Evolutionary conservation across 1,140 invertebrate species (phyloP), one percentile per base, ranked within the genome.

Genomic region (Brachionus rubens): DNA sequence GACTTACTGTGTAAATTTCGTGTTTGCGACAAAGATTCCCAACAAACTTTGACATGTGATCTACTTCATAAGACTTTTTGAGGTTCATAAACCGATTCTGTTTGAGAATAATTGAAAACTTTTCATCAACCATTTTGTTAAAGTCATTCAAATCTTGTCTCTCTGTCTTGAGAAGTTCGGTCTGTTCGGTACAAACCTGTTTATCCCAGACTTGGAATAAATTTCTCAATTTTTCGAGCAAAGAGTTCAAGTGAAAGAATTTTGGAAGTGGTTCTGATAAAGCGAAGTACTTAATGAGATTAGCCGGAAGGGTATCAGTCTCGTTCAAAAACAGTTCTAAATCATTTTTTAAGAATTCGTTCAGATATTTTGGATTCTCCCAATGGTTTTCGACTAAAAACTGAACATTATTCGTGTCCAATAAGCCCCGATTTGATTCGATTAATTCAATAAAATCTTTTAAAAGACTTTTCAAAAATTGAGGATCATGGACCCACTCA

Each of bases 41-140:
- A 4, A 50, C 48, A 50, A 50, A 50, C 12, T 50, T 50, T 26
- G 48, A 50, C 48, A 50, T 50, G 48, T 19, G 48, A 50, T 50
- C 48, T 3, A 50, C 48, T 50, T 50, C 48, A 50, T 50, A 50
- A 4, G 12, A 19, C 12, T 50, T 50, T 50, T 50, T 50, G 6
- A 7, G 3, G 12, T 50, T 50, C 48, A 50, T 50, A 50, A 50
- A 50, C 3, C 48, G 48, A 26, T 50, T 50, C 12, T 50, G 48
- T 50, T 50, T 50, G 3, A 5, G 16, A 5, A 50, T 12, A 19
- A 50, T 26, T 12, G 16, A 5, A 12, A 50, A 50, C 12, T 12
- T 50, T 12, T 50, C 48, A 5, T 50, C 12, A 6, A 50, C 24
- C 12, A 50, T 26, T 50, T 50, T 3, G 12, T 50, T 26, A 26